These are phyloP conservation scores for Morpho deidamia DNA, from an alignment of 2,888 invertebrate species.

Conservation along the genomic window DNA sequence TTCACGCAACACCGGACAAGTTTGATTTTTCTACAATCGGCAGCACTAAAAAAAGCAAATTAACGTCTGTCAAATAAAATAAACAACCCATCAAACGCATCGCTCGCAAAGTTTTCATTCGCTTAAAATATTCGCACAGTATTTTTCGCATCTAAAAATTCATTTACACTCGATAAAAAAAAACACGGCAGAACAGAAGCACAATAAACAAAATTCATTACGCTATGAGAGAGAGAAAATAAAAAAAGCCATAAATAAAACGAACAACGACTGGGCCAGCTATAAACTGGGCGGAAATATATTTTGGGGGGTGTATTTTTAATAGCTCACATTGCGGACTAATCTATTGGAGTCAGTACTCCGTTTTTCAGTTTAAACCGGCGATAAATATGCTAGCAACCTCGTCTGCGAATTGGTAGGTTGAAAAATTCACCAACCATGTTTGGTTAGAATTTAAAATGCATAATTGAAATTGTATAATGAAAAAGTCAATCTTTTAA, in stretches of 20 bases:
- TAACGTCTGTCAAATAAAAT: slow-evolving; percentile 15
- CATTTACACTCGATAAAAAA: slow-evolving; percentile 12
- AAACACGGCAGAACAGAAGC: background rate
- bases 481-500: too few species aligned
- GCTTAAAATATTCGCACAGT: background rate
- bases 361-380: slow-evolving; percentile 22
- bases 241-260: slow-evolving; percentile 33
- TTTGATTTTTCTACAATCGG: slow-evolving; percentile 6
- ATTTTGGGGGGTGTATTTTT: slow-evolving; percentile 35
- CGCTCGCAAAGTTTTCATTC: slow-evolving; percentile 4
- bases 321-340: slow-evolving; percentile 31
- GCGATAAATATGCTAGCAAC: slow-evolving; percentile 15
- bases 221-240: slow-evolving; percentile 20
- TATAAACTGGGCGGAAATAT: slow-evolving; percentile 33
- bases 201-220: slow-evolving; percentile 38
- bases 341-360: slow-evolving; percentile 28
- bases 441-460: too few species aligned
- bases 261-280: slow-evolving; percentile 26
- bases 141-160: background rate
- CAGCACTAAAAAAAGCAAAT: slow-evolving; percentile 11
- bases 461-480: too few species aligned
- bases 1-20: slow-evolving; percentile 1
- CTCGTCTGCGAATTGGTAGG: too few species aligned
- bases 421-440: background rate
- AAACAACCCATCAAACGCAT: slow-evolving; percentile 13